Base-by-base conservation (phyloP, 2,797 vertebrate genomes). In the Crax fasciolata region DNA sequence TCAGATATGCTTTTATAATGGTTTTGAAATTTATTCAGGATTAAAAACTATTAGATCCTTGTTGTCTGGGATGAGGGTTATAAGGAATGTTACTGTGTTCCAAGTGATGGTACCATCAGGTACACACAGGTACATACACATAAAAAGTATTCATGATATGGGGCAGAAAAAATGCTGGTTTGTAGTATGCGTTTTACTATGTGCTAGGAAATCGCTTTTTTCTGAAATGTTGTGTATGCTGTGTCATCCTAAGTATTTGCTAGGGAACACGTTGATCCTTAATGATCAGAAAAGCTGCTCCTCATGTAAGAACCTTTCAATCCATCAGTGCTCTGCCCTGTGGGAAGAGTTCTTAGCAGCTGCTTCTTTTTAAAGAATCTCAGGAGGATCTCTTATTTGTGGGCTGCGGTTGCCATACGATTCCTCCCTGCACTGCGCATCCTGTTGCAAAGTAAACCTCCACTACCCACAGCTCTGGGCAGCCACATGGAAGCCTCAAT, bases 221-320 rank as follows among this genome's bases (percentile, higher is more conserved):
- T 38, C 57, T 35, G n/a, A 7, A 54, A 38, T n/a, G 43, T 3
- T n/a, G 4, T 38, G 41, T 32, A 43, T 68, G 9, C 23, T 67
- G 15, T 68, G 43, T 87, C 18, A 41, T 76, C 24, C 24, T 77
- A 74, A 70, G n/a, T 41, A 51, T 72, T 87, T 8, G 1, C 18
- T 14, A 74, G 58, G 84, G 35, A 75, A 78, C 27, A 77, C 9
- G 57, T 58, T 71, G 49, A 80, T 28, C 46, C 66, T 85, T 83
- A 78, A 84, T 86, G 52, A 90, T 73, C 44, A 71, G 71, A 74
- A 87, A 93, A 89, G 8, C 25, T 84, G 12, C 15, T 59, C 90
- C 35, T 93, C 59, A 5, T 54, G 19, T 1, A 71, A 30, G 18
- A 87, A 38, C 24, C 70, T 70, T 87, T 89, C 59, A 41, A 21